Conservation (phyloP, 2,113 vertebrate species). For the Sander vitreus region DNA sequence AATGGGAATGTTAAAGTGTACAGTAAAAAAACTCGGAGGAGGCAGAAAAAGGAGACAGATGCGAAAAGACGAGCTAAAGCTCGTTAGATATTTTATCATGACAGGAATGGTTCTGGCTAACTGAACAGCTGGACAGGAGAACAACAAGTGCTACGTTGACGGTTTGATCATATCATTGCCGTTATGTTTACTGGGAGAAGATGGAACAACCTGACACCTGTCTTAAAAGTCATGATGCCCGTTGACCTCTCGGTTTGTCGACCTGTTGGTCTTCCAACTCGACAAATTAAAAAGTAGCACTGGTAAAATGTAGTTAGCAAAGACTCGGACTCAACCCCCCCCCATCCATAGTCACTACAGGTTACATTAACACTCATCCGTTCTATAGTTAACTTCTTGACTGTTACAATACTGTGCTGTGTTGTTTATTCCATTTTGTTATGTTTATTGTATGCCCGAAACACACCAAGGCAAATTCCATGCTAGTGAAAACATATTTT, state of each 20-base stretch:
- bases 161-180: background rate
- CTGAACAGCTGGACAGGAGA: background rate
- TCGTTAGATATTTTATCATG: background rate
- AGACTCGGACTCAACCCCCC: no score
- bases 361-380: no score
- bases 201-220: background rate
- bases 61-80: background rate
- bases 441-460: no score
- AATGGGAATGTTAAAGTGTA: background rate
- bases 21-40: background rate
- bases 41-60: no score
- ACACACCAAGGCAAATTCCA: no score
- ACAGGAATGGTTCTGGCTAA: background rate
- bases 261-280: constrained; percentile 40
- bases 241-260: background rate
- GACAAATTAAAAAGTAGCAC: constrained; percentile 14
- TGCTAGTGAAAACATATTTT: no score
- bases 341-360: no score
- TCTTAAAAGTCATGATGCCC: background rate
- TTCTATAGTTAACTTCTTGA: no score
- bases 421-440: no score
- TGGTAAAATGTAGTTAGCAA: background rate
- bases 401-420: no score
- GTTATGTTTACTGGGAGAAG: background rate
- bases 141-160: background rate